Base-by-base conservation (phyloP, 2,888 invertebrate genomes). In the Pseudococcus longispinus region DNA sequence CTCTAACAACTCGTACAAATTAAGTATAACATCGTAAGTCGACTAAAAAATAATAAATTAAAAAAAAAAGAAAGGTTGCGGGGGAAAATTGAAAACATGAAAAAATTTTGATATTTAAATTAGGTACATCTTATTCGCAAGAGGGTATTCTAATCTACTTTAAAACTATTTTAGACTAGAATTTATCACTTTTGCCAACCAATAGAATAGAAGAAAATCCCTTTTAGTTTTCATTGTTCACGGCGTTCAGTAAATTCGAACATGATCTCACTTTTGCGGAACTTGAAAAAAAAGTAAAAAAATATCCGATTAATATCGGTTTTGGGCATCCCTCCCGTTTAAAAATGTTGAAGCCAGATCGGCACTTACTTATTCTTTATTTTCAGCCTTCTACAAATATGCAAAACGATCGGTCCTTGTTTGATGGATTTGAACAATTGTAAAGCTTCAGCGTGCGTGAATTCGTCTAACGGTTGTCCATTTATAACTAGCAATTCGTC, bases 401-500 rank as follows among this genome's bases (percentile, higher is more conserved):
- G 93, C 85, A 96, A 92, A 87, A 95, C 95, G 84, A 96, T 93
- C 84, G 95, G 92, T 88, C 96, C 96, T 89, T 92, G 93, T 90
- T 95, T 94, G 87, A 96, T 95, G 88, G 94, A 94, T 90, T 96
- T 95, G 91, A 96, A 96, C 44, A 96, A 92, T 32, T 94, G 93
- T 83, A 96, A 93, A 51, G 96, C 96, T 90, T 96, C 95, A 70
- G 94, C 93, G 90, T 96, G 95, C 0, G 95, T 95, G 89, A 96
- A 92, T 89, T 95, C 95, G 89, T 95, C 95, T 89, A 95, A 95
- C 82, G 94, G 93, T 89, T 94, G 94, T 15, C 96, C 95, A 91
- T 96, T 96, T 26, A 96, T 95, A 87, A 95, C 95, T 89, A 96
- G 91, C 89, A 96, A 94, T 91, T 96, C 95, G 90, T 96, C 96